Conservation (phyloP, 1,140 invertebrate species). For the Zaprionus capensis region DNA sequence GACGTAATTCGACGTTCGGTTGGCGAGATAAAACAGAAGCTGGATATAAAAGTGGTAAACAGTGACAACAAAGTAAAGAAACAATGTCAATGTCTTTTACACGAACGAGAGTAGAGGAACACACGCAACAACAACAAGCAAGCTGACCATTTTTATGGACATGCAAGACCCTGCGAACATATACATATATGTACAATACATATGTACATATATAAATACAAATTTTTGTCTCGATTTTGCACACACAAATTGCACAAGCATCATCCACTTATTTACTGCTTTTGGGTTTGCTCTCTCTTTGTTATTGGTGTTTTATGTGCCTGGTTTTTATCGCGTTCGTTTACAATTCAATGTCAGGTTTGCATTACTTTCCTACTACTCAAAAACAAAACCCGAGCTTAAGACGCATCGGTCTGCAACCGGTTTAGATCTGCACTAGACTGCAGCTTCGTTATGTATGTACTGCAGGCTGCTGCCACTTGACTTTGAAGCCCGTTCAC, state of each 20-base stretch:
- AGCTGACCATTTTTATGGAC: slow-evolving; percentile 34
- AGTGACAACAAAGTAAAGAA: slow-evolving; percentile 61
- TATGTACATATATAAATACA: slow-evolving; percentile 24
- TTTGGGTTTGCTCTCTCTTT: slow-evolving; percentile 29
- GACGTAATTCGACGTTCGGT: slow-evolving; percentile 60
- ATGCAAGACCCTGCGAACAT: slow-evolving; percentile 28
- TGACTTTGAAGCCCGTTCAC: slow-evolving; percentile 43
- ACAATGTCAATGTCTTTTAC: slow-evolving; percentile 71
- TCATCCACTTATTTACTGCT: slow-evolving; percentile 48
- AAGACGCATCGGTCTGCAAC: slow-evolving; percentile 42
- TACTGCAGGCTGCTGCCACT: slow-evolving; percentile 29
- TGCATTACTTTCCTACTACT: slow-evolving; percentile 35
- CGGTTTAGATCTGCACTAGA: slow-evolving; percentile 46
- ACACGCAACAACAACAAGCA: slow-evolving; percentile 25
- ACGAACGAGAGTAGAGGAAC: slow-evolving; percentile 26
- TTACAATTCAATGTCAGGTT: slow-evolving; percentile 77
- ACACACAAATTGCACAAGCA: slow-evolving; percentile 50
- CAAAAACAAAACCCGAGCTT: slow-evolving; percentile 42
- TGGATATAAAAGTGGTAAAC: slow-evolving; percentile 61
- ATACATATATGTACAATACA: slow-evolving; percentile 31
- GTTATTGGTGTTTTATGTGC: slow-evolving; percentile 24
- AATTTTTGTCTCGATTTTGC: slow-evolving; percentile 1
- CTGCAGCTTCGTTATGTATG: slow-evolving; percentile 49
- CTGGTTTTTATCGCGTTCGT: slow-evolving; percentile 53
- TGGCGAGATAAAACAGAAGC: slow-evolving; percentile 25